Base-by-base conservation (phyloP, 1,140 invertebrate genomes). In the Leptoteleia sp. region DNA sequence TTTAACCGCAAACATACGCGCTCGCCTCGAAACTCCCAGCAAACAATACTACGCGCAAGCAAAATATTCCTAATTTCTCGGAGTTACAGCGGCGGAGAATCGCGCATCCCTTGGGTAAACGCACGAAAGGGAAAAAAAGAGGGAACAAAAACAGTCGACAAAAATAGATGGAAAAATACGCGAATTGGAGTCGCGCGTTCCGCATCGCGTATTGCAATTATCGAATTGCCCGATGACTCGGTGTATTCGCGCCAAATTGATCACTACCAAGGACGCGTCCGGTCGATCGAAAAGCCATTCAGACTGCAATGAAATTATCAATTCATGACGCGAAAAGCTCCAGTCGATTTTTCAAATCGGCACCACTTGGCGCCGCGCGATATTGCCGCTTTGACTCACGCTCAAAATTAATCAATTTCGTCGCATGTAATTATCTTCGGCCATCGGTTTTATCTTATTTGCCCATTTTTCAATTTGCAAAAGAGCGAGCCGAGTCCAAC, bases 251-350 rank as follows among this genome's bases (percentile, higher is more conserved):
- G 38, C 9, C 33, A 40, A 75, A 67, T 76, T 62, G 72, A 76
- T 76, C 55, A 68, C 72, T 54, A 38, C 37, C 31, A 54, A 62
- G 47, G 55, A 48, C 40, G 38, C 15, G 31, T 37, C 12, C 38
- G 48, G 57, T 55, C 72, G 38, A 65, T 43, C 64, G 55, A 70
- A 76, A 76, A 70, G 9, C 16, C 64, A 76, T 76, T 70, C 43
- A n/a, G 19, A 57, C 25, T 55, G 64, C 64, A 70, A 68, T 70
- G 29, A 70, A 70, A 76, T 76, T 76, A 70, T 64, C 64, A 42
- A 64, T 70, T 70, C 57, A 57, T 70, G 57, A 64, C 47, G 57
- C 37, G 64, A 76, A 62, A 59, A 57, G 37, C 50, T 55, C 55
- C 25, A 48, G 48, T 8, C 48, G 57, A 64, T 73, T 62, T 62